These are phyloP conservation scores for Alosa alosa DNA, from an alignment of 2,113 vertebrate genomes.

Conservation along the genomic window DNA sequence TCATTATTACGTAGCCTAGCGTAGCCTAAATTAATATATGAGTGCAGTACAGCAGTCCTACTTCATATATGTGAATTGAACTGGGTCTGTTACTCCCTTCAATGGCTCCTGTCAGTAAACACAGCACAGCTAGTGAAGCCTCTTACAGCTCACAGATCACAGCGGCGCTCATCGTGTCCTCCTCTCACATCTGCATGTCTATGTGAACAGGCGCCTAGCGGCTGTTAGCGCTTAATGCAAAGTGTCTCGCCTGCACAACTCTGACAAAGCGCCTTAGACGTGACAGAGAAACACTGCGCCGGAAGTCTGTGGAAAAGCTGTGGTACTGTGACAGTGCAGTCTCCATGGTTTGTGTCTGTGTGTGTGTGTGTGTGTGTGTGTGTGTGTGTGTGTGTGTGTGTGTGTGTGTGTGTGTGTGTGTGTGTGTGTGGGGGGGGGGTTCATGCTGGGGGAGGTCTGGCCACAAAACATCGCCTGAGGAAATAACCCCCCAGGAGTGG, in stretches of 20 bases:
- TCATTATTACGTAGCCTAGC: too few species aligned
- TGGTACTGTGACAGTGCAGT: background rate
- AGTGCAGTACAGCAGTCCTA: background rate
- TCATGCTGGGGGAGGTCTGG: slow-evolving; percentile 16
- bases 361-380: background rate
- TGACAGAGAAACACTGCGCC: background rate
- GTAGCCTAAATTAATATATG: background rate
- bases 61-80: background rate
- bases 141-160: background rate
- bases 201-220: background rate
- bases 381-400: background rate
- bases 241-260: background rate
- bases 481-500: slow-evolving; percentile 30
- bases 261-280: background rate
- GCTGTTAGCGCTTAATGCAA: background rate
- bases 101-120: background rate
- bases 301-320: background rate
- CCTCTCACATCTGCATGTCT: background rate
- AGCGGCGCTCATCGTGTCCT: background rate
- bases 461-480: slow-evolving; percentile 40
- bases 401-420: slow-evolving; percentile 10
- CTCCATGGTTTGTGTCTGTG: background rate
- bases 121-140: background rate
- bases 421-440: background rate
- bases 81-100: too few species aligned